phyloP scores from a whole-genome alignment of 2,797 vertebrate genomes.

The Microctenopoma stevenorrisi region DNA sequence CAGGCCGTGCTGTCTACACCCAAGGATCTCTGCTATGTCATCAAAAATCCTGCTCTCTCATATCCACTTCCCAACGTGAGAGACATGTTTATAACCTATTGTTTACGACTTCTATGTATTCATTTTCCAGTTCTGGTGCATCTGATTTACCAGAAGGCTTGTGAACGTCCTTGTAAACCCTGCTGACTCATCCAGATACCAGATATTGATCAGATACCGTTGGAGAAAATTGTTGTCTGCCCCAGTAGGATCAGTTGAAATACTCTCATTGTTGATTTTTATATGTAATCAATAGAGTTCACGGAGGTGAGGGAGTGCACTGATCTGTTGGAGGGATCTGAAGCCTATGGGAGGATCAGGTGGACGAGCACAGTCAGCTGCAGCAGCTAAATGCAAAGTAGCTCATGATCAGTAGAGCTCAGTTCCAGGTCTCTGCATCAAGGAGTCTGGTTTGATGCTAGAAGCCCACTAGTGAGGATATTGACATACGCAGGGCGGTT shows the following conservation, averaged over 20 bases:
- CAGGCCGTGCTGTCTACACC: conserved; percentile 56
- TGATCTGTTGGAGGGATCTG: conserved; percentile 39
- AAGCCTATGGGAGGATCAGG: conserved; percentile 47
- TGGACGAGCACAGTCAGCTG: conserved; percentile 36
- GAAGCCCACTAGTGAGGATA: background rate
- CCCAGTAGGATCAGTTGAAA: conserved; percentile 37
- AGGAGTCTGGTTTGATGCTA: background rate
- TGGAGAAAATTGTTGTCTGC: conserved; percentile 42
- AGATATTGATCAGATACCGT: conserved; percentile 62
- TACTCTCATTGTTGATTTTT: conserved; percentile 35
- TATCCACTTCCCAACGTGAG: conserved; percentile 49
- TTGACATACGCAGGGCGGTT: conserved; percentile 11
- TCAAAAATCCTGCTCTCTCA: conserved; percentile 67
- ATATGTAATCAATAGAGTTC: conserved; percentile 70
- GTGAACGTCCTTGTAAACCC: conserved; percentile 21
- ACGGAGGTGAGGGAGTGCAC: conserved; percentile 26
- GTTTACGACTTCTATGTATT: conserved; percentile 47
- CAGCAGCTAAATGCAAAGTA: conserved; percentile 64
- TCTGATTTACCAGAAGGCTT: background rate
- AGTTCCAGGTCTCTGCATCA: conserved; percentile 32
- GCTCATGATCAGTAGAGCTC: conserved; percentile 56
- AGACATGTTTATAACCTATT: conserved; percentile 56
- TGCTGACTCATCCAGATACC: conserved; percentile 35
- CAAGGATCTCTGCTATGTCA: conserved; percentile 70
- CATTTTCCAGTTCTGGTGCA: conserved; percentile 44